Conservation (phyloP, 2,113 vertebrate species). For the Cottus gobio region DNA sequence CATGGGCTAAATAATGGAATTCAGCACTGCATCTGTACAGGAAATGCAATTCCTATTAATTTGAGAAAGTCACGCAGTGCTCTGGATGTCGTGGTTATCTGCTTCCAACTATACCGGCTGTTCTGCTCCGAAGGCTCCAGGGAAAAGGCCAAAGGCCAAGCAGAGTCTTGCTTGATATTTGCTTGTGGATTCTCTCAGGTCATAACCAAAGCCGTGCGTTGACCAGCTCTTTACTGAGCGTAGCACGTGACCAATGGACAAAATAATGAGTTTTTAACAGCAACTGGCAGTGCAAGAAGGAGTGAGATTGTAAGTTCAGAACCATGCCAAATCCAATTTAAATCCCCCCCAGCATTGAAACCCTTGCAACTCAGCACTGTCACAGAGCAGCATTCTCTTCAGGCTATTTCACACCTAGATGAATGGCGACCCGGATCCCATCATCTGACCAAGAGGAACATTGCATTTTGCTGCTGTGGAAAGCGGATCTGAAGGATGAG, state of each 20-base stretch:
- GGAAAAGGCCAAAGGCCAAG: neutral
- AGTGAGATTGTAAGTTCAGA: constrained; percentile 24
- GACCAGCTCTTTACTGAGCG: constrained; percentile 8
- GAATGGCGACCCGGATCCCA: constrained; percentile 28
- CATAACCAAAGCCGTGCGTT: constrained; percentile 1
- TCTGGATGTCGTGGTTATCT: neutral
- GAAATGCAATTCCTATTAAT: neutral
- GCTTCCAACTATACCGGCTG: neutral
- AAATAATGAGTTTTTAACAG: constrained; percentile 15
- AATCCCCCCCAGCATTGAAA: constrained; percentile 18
- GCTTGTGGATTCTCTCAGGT: constrained; percentile 5
- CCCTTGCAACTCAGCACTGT: constrained; percentile 7
- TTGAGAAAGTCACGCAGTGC: neutral
- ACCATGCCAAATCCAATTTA: constrained; percentile 39
- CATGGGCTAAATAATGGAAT: neutral
- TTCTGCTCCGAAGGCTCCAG: neutral
- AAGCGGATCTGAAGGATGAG: neutral
- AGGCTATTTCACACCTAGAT: constrained; percentile 63
- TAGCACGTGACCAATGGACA: neutral
- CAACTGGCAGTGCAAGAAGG: constrained; percentile 8
- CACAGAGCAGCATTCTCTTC: constrained; percentile 31
- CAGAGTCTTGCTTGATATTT: neutral
- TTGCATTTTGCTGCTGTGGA: constrained; percentile 25
- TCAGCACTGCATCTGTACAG: neutral
- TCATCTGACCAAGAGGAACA: constrained; percentile 34